Percentiles rank a stretch among this genome's conserved stretches.
phyloP scores from a whole-genome alignment of 2,113 vertebrate species.

The Hydrolagus affinis region DNA sequence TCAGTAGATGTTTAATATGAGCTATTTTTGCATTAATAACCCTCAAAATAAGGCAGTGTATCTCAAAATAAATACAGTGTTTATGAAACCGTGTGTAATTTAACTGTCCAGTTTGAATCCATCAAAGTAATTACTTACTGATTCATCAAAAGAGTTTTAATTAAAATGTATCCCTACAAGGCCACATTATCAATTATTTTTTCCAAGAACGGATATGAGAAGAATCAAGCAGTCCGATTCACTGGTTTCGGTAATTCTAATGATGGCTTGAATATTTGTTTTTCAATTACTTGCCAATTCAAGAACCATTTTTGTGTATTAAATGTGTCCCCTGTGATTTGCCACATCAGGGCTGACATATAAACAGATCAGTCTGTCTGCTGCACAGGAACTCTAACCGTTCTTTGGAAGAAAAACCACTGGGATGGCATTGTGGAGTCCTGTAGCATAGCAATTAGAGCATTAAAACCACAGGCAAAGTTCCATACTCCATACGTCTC shows the following conservation, averaged over 20 bases:
- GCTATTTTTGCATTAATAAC: neutral
- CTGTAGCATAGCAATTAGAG: too few relatives aligned
- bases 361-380: neutral
- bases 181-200: constrained; percentile 15
- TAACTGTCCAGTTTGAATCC: neutral
- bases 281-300: neutral
- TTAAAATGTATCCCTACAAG: constrained; percentile 22
- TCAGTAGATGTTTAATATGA: neutral
- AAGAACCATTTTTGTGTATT: neutral
- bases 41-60: neutral
- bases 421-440: neutral
- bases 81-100: neutral
- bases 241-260: neutral
- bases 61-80: neutral
- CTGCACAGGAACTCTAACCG: neutral
- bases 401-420: neutral
- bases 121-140: constrained; percentile 26
- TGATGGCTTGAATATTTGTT: neutral
- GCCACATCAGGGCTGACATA: neutral
- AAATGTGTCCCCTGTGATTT: neutral
- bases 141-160: constrained; percentile 15
- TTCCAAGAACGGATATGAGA: neutral
- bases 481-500: too few relatives aligned
- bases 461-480: too few relatives aligned
- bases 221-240: neutral